Evolutionary conservation across 2,888 invertebrate species (phyloP).

Genomic region (Hermaeophaga mercurialis): DNA sequence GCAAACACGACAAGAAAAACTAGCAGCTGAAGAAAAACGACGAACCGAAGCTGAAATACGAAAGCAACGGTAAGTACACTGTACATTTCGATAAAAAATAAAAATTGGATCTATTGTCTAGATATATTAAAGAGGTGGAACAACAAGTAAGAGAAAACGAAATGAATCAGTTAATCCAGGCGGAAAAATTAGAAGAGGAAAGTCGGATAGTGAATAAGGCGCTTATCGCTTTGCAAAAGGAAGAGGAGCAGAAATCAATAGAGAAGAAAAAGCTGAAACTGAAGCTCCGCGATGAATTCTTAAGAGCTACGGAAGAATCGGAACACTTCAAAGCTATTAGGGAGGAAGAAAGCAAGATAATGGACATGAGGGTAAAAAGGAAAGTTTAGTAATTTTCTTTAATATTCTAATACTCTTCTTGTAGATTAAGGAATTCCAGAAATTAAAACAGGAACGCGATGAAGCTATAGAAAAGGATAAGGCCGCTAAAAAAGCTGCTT

Average conservation of each 20-base stretch:
- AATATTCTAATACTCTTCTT: not conserved
- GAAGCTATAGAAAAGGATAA: constrained; percentile 62
- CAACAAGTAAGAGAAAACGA: constrained; percentile 63
- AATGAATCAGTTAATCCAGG: constrained; percentile 62
- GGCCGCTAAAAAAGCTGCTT: constrained; percentile 62
- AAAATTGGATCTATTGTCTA: constrained; percentile 19
- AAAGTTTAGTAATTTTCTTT: too few species aligned
- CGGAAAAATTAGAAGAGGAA: constrained; percentile 72
- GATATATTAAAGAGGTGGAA: constrained; percentile 50
- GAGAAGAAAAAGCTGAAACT: constrained; percentile 61
- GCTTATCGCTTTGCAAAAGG: constrained; percentile 68
- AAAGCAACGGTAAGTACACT: constrained; percentile 36
- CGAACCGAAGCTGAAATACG: constrained; percentile 41
- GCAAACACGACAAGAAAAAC: constrained; percentile 63
- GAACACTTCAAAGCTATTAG: constrained; percentile 67
- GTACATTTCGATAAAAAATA: too few species aligned
- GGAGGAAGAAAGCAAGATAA: constrained; percentile 68
- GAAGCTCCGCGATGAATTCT: constrained; percentile 64
- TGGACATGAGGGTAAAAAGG: constrained; percentile 63
- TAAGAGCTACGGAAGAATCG: constrained; percentile 66
- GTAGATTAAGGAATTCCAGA: constrained; percentile 65
- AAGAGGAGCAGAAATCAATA: constrained; percentile 65
- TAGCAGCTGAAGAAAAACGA: constrained; percentile 60
- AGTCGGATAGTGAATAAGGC: constrained; percentile 67
- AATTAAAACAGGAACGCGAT: constrained; percentile 66